Conservation (phyloP, 2,113 vertebrate species). For the Blennius ocellaris region DNA sequence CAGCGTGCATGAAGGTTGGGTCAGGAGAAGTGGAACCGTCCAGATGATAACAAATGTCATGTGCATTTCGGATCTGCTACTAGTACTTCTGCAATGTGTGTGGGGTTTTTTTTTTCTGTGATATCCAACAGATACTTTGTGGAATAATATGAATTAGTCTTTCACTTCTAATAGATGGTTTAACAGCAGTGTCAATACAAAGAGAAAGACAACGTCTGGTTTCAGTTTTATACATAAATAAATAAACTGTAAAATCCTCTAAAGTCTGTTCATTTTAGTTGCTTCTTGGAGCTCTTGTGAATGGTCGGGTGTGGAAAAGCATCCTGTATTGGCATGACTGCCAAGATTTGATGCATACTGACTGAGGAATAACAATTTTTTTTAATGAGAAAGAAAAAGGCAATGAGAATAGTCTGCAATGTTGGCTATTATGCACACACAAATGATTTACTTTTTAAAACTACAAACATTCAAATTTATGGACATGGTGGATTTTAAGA, state of each 20-base stretch:
- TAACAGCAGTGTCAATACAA: conserved; percentile 12
- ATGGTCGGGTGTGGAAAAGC: too few species aligned
- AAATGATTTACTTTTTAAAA: too few species aligned
- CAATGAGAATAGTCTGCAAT: too few species aligned
- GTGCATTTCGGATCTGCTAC: neutral
- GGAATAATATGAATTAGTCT: conserved; percentile 13
- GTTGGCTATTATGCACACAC: too few species aligned
- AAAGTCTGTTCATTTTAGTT: neutral
- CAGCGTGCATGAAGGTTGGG: too few species aligned
- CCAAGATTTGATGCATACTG: too few species aligned
- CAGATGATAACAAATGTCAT: neutral
- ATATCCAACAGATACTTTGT: conserved; percentile 17
- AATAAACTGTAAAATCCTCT: conserved; percentile 42
- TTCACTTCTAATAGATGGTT: conserved; percentile 27
- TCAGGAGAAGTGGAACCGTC: too few species aligned
- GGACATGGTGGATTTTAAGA: too few species aligned
- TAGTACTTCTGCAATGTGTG: conserved; percentile 4
- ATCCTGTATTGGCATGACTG: too few species aligned
- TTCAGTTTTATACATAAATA: conserved; percentile 47
- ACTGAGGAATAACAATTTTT: too few species aligned
- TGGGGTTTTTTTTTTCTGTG: conserved; percentile 9
- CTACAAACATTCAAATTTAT: too few species aligned
- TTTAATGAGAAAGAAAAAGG: too few species aligned
- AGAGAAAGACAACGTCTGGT: neutral
- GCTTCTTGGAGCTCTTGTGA: neutral